Percentiles rank a stretch among this genome's conserved stretches.
Conservation (phyloP, 2,113 vertebrate genomes). For the Willisornis vidua region DNA sequence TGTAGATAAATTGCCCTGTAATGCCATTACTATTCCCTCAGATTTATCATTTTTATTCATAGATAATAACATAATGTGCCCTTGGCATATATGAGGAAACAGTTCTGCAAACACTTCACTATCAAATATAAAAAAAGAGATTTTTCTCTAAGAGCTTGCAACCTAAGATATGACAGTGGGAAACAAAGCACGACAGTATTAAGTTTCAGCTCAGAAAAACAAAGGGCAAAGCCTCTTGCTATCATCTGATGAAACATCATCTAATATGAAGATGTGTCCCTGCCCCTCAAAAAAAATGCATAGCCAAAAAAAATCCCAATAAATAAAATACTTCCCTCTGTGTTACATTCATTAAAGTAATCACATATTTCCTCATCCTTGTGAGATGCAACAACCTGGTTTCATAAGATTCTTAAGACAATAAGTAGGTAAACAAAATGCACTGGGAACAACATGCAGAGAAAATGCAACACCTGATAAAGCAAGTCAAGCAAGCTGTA, state of each 20-base stretch:
- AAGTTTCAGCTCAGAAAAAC: neutral
- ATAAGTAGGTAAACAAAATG: neutral
- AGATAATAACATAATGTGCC: neutral
- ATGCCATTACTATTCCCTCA: neutral
- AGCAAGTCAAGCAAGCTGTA: neutral
- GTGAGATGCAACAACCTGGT: neutral
- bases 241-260: neutral
- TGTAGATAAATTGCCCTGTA: neutral
- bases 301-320: accelerated
- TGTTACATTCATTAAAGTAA: neutral
- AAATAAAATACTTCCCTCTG: neutral
- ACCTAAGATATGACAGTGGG: neutral
- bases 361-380: neutral
- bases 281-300: neutral
- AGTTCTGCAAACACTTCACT: neutral
- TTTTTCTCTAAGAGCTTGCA: neutral
- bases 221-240: neutral
- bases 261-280: neutral
- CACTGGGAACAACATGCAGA: neutral
- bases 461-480: neutral
- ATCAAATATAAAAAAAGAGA: neutral
- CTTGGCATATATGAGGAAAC: neutral
- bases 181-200: neutral
- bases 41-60: neutral
- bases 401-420: neutral